phyloP scores from a whole-genome alignment of 2,113 vertebrate genomes.

The Ceuthmochares aereus region DNA sequence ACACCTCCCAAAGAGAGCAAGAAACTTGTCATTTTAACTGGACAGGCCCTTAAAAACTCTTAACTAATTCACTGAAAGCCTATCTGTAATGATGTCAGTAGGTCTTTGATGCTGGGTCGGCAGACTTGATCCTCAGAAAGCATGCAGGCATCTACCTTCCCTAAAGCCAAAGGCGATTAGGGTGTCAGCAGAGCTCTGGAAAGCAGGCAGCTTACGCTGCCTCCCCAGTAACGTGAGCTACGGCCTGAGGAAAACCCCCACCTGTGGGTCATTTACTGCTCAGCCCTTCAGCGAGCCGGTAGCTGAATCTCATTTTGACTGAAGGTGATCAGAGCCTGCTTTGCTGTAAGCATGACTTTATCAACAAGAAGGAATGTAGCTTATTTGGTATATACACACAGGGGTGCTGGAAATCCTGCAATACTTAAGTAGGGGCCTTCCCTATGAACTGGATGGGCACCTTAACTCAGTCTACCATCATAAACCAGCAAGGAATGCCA shows the following conservation, averaged over 20 bases:
- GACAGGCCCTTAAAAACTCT: neutral
- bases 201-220: neutral
- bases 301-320: neutral
- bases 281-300: neutral
- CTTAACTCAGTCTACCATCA: neutral
- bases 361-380: neutral
- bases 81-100: neutral
- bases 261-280: neutral
- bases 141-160: neutral
- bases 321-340: neutral
- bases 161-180: neutral
- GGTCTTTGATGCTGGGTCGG: neutral
- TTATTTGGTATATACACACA: neutral
- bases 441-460: neutral
- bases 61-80: neutral
- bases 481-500: neutral
- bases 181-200: neutral
- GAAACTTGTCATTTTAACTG: neutral
- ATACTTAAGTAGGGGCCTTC: neutral
- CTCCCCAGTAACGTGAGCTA: neutral
- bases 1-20: neutral
- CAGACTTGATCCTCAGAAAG: neutral
- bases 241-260: neutral
- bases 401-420: conserved; percentile 38
- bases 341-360: neutral